Base-by-base conservation (phyloP, 2,113 vertebrate genomes). In the Indicator maculatus region DNA sequence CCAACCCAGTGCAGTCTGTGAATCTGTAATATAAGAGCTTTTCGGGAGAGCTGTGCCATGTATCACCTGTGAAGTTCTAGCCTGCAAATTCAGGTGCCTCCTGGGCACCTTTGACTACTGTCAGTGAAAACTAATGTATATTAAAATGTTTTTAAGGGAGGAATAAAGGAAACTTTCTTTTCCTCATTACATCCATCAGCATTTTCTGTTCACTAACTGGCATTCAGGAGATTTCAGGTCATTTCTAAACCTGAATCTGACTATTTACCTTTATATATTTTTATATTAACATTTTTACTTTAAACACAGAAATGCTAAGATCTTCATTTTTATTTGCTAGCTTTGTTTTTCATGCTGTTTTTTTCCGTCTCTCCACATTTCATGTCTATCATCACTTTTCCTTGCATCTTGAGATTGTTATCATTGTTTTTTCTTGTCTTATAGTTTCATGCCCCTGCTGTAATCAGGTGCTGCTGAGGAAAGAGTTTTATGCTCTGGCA, bases 391-490 rank as follows among this genome's bases (percentile, higher is more conserved):
- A 73, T 91, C 41, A 6, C 60, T 93, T 85, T 82, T 69, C 26
- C 28, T 66, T 88, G 56, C n/a, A 27, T 89, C 19, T 77, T 28
- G 47, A 67, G 70, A 89, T 60, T 11, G 36, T 33, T 67, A 30
- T 44, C 41, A 15, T 53, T 58, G 11, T 30, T 28, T 18, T 60
- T 9, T 3, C 58, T 24, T 3, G 47, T 85, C 87, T 80, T 38
- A 39, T 70, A 80, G 39, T 86, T 93, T 77, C 31, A 67, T 88
- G 41, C 21, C 20, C 21, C 33, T 84, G 86, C 70, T 92, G 47
- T 90, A 89, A 47, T 92, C 89, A 56, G 33, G 76, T 92, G 83
- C 58, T 77, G 24, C 58, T 93, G 83, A 71, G 93, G 80, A 83
- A 90, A 59, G 45, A 60, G 44, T 92, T 59, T 33, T 93, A 88